A percentile compares a stretch with the other conserved stretches of the same genome.
Conservation (phyloP, 2,113 vertebrate genomes). For the Oryctolagus cuniculus region DNA sequence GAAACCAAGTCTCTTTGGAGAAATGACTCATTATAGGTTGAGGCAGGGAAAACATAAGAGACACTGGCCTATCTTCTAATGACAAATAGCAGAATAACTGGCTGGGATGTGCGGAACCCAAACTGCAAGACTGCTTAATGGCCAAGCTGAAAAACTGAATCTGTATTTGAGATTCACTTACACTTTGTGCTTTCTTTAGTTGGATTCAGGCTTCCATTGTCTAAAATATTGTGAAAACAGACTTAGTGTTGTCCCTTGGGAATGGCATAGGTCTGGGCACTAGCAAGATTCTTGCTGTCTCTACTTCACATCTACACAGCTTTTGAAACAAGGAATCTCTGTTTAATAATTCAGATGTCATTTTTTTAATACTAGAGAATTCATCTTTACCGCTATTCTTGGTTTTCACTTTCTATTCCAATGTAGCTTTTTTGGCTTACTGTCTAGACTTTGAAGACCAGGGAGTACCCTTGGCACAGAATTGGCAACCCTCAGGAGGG, state of each 20-base stretch:
- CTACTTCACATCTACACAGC: neutral
- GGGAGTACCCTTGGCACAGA: neutral
- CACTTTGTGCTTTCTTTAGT: neutral
- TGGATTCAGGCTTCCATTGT: neutral
- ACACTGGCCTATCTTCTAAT: neutral
- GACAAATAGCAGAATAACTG: neutral
- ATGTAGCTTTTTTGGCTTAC: neutral
- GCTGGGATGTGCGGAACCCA: neutral
- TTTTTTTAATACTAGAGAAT: neutral
- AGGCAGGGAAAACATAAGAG: neutral
- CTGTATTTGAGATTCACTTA: neutral
- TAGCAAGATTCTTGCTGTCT: fast-evolving
- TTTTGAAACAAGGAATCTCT: neutral
- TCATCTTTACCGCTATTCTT: neutral
- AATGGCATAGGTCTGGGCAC: neutral
- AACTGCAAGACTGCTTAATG: neutral
- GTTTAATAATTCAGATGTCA: neutral
- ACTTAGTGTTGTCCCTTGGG: neutral
- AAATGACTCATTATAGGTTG: neutral
- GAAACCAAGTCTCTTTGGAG: too few species aligned
- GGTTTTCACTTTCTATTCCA: neutral
- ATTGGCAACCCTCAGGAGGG: neutral
- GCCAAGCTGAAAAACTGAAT: neutral
- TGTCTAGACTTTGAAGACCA: neutral
- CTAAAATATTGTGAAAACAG: neutral